These are phyloP conservation scores for Hypolimnas misippus DNA, from an alignment of 2,888 invertebrate species.

Conservation along the genomic window DNA sequence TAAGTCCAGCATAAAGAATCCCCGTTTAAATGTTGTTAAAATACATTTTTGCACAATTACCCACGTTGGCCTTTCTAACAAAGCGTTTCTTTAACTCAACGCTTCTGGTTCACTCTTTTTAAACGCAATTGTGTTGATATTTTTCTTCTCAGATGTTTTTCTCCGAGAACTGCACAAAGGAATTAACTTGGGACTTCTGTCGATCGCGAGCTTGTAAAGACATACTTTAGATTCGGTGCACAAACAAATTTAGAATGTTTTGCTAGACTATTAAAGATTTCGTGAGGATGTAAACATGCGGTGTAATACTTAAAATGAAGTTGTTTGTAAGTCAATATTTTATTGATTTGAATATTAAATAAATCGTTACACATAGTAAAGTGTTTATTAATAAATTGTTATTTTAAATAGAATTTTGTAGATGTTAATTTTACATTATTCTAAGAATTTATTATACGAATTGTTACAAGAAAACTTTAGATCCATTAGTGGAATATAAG, in stretches of 20 bases:
- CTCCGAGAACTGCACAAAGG: slow-evolving; percentile 37
- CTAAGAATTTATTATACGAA: too few species aligned
- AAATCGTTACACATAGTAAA: too few species aligned
- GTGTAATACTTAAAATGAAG: too few species aligned
- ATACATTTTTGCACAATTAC: slow-evolving; percentile 12
- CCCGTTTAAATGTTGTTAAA: background rate
- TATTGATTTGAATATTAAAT: too few species aligned
- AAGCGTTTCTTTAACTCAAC: slow-evolving; percentile 9
- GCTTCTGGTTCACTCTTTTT: slow-evolving; percentile 11
- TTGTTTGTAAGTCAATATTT: too few species aligned
- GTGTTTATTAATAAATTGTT: too few species aligned
- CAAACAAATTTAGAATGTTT: slow-evolving; percentile 33
- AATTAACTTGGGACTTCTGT: slow-evolving; percentile 42
- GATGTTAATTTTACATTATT: too few species aligned
- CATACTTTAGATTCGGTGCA: slow-evolving; percentile 26
- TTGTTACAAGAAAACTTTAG: too few species aligned
- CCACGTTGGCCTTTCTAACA: slow-evolving; percentile 8
- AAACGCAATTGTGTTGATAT: slow-evolving; percentile 22
- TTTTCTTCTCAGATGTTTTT: slow-evolving; percentile 33
- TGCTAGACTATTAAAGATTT: slow-evolving; percentile 5
- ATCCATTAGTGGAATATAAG: too few species aligned
- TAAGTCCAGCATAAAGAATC: background rate
- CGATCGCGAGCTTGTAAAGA: slow-evolving; percentile 28
- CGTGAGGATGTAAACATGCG: background rate
- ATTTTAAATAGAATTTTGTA: too few species aligned